Evolutionary conservation across 2,797 vertebrate species (phyloP).

Genomic region (Anas bahamensis): DNA sequence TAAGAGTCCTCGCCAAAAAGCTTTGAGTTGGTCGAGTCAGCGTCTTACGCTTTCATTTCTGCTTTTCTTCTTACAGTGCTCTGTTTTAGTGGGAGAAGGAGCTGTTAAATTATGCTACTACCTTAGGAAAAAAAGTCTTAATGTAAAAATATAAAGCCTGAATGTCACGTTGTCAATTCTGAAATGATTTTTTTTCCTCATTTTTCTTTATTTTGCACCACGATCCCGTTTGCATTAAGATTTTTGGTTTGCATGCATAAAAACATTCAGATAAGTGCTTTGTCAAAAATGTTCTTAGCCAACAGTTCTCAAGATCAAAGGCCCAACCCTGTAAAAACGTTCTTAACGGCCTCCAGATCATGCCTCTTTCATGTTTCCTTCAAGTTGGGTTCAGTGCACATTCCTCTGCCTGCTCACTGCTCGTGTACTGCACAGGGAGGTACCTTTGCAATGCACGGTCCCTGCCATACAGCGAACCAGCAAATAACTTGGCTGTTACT

Average conservation of each 20-base stretch:
- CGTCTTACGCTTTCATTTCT: neutral
- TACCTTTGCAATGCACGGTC: neutral
- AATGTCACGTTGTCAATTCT: neutral
- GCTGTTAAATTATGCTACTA: neutral
- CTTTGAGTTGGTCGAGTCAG: neutral
- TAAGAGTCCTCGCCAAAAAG: neutral
- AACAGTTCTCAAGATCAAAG: neutral
- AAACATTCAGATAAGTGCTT: neutral
- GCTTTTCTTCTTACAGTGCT: neutral
- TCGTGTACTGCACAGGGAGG: neutral
- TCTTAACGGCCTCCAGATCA: neutral
- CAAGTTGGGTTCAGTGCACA: neutral
- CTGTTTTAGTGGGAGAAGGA: neutral
- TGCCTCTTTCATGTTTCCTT: neutral
- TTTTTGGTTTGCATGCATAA: neutral
- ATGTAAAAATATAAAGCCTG: neutral
- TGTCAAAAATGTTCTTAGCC: neutral
- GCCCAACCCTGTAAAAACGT: neutral
- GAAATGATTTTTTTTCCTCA: slow-evolving; percentile 13
- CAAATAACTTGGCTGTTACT: neutral
- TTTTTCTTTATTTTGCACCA: neutral
- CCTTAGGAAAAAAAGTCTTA: neutral
- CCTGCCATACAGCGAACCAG: neutral
- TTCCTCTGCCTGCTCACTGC: neutral
- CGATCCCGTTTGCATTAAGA: neutral